Evolutionary conservation across 92 coral and sea anemone species (phyloP), one percentile per base, ranked within the genome.

Genomic region (Heliopora coerulea): DNA sequence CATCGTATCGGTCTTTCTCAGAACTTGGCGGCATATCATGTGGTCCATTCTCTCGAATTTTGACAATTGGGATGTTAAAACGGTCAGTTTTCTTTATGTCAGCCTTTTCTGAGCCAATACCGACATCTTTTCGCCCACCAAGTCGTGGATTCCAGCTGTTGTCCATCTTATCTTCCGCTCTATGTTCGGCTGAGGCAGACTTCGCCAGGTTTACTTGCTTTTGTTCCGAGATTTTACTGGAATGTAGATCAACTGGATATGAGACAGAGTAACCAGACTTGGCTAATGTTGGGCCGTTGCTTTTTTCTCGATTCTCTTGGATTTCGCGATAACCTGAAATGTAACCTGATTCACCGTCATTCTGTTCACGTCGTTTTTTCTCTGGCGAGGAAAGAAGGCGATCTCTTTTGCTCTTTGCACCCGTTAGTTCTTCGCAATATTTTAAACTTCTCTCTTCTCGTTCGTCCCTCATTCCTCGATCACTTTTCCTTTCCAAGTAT

Each of bases 1-100:
- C 63, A 1, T 70, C 77, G 13, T 24, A 70, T 30, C 31, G 56
- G 24, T 70, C 62, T 49, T 70, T 39, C 61, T 56, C 31, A 17
- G 61, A 56, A 56, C 15, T 56, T 23, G 23, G 30, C 3, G 29
- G 63, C 32, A 29, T 20, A 3, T 27, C 77, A 50, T 50, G 77
- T 52, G 63, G 0, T 25, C 33, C 59, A 19, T 54, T 30, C 8
- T 25, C 62, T 23, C 62, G 77, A 17, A 32, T 28, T 13, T 52
- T 49, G 6, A 42, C 32, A 30, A 48, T 46, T 21, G 62, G 29
- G 12, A 33, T 2, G 20, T 31, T 21, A 62, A 24, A 17, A 62
- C 68, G 19, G 8, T 56, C 61, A 12, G 30, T 23, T 56, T 56
- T 56, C 30, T 23, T 56, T 15, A 28, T 13, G 12, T 56, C 61